Percentiles rank a stretch among this genome's conserved stretches.
These are phyloP conservation scores for Tursiops truncatus DNA, from an alignment of 2,113 vertebrate species.

Conservation along the genomic window DNA sequence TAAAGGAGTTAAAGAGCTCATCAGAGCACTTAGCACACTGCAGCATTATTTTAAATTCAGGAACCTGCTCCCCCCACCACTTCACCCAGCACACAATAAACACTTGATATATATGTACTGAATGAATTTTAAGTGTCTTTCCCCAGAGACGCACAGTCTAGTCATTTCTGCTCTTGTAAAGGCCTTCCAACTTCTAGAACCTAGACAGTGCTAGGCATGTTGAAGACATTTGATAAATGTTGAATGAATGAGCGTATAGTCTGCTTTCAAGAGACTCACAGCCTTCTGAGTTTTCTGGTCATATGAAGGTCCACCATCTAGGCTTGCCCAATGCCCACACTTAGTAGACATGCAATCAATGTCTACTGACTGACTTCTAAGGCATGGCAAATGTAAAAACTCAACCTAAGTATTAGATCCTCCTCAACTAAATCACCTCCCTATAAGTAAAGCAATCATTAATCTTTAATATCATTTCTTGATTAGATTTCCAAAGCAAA, in stretches of 20 bases:
- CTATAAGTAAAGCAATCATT: background rate
- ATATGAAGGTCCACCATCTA: background rate
- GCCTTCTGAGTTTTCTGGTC: background rate
- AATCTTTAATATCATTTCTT: background rate
- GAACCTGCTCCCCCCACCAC: rapidly evolving
- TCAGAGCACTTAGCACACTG: background rate
- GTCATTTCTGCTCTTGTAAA: background rate
- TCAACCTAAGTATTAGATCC: background rate
- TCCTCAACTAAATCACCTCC: background rate
- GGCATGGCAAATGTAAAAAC: background rate
- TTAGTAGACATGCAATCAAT: background rate
- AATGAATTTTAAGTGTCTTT: background rate
- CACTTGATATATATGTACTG: background rate
- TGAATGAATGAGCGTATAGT: background rate
- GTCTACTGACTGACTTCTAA: background rate
- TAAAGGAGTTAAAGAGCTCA: background rate
- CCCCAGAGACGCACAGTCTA: background rate
- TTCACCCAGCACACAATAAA: background rate
- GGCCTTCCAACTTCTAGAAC: background rate
- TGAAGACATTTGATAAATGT: background rate
- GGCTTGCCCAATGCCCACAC: background rate
- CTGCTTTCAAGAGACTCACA: background rate
- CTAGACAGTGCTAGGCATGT: background rate
- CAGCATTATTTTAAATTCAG: background rate
- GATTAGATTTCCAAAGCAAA: background rate